phyloP scores from a whole-genome alignment of 2,113 vertebrate genomes.

The Pavo muticus region DNA sequence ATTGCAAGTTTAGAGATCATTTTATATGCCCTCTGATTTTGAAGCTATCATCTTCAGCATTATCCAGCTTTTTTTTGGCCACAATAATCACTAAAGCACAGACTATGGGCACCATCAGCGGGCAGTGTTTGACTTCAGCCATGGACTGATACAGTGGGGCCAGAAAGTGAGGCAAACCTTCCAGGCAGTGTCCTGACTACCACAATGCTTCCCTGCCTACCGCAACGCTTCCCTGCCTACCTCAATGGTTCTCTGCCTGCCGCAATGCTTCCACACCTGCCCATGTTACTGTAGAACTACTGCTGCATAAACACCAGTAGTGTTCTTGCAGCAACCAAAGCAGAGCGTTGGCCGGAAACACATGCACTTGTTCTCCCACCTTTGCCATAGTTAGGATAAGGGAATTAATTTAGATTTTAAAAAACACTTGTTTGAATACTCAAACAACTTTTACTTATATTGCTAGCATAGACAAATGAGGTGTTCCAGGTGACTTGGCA shows the following conservation, averaged over 20 bases:
- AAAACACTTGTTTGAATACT: not conserved
- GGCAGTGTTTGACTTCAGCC: not conserved
- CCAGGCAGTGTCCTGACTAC: not conserved
- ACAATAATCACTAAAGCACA: not conserved
- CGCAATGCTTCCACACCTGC: not conserved
- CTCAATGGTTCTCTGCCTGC: too few species aligned
- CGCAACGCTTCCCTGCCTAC: not conserved
- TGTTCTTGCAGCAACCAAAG: not conserved
- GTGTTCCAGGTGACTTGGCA: not conserved
- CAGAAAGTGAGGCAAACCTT: not conserved
- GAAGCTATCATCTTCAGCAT: not conserved
- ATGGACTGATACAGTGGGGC: not conserved
- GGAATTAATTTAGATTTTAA: not conserved
- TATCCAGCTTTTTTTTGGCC: not conserved
- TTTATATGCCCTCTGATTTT: not conserved
- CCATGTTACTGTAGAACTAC: rapidly evolving
- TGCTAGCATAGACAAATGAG: not conserved
- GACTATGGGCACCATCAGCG: not conserved
- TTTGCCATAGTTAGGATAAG: not conserved
- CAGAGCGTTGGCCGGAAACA: not conserved
- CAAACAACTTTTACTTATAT: not conserved
- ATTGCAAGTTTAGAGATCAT: not conserved
- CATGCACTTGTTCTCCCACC: not conserved
- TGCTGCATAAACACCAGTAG: not conserved
- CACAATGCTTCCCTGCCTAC: not conserved